Evolutionary conservation across 1,140 invertebrate genomes (phyloP).

Genomic region (Megalopta genalis): DNA sequence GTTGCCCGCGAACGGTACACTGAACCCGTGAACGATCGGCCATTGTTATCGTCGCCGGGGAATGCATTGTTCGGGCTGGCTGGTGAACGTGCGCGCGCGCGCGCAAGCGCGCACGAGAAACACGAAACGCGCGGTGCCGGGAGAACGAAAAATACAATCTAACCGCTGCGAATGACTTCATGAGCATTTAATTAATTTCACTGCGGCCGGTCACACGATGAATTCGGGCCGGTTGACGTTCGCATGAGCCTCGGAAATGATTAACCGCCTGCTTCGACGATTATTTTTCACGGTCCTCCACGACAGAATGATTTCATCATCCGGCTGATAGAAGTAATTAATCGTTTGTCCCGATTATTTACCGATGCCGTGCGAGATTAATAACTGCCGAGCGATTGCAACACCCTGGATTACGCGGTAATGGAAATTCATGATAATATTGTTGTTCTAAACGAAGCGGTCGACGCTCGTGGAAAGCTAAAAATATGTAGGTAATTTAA

Average conservation of each 20-base stretch:
- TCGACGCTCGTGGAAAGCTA: no score
- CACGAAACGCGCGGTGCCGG: background rate
- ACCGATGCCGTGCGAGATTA: no score
- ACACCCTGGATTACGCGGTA: no score
- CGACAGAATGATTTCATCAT: background rate
- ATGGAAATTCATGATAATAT: no score
- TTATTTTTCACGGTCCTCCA: background rate
- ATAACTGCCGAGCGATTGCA: no score
- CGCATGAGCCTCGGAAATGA: background rate
- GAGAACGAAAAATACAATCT: slow-evolving; percentile 30
- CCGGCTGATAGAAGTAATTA: background rate
- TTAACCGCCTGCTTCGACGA: background rate
- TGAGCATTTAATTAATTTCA: slow-evolving; percentile 38
- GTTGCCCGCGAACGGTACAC: slow-evolving; percentile 40
- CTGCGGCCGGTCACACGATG: background rate
- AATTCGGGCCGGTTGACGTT: background rate
- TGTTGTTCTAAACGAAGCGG: no score
- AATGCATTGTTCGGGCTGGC: slow-evolving; percentile 14
- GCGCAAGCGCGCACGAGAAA: no score
- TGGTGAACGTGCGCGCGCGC: no score
- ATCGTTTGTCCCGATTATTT: background rate
- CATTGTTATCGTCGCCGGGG: slow-evolving; percentile 41
- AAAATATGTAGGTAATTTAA: no score
- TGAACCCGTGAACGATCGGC: slow-evolving; percentile 39
- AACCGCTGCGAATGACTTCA: slow-evolving; percentile 31